These are phyloP conservation scores for Acanthurus leucopareius DNA, from an alignment of 2,797 vertebrate species.

Conservation along the genomic window DNA sequence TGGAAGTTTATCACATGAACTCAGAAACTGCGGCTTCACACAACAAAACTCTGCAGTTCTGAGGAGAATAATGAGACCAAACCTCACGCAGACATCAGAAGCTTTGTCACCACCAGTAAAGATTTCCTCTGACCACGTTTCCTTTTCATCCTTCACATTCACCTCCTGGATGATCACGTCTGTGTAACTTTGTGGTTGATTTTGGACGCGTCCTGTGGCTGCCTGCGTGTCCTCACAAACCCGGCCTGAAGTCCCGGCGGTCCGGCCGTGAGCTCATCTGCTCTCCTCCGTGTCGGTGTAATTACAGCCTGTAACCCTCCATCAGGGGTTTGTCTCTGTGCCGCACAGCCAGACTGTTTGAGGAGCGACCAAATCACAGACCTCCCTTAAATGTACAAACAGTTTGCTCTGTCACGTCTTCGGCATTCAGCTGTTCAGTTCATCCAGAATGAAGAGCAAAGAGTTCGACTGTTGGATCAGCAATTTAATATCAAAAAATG, in stretches of 20 bases:
- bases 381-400: constrained; percentile 14
- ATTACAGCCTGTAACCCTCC: constrained; percentile 62
- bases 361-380: constrained; percentile 55
- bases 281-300: constrained; percentile 39
- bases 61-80: not conserved
- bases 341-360: constrained; percentile 18
- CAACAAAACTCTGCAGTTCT: too few species aligned
- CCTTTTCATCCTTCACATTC: not conserved
- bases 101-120: not conserved
- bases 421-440: not conserved
- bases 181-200: not conserved
- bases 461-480: not conserved
- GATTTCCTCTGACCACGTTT: not conserved
- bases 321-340: constrained; percentile 40
- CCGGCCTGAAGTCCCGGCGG: not conserved
- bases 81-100: not conserved
- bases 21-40: too few species aligned
- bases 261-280: constrained; percentile 39
- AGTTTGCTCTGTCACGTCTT: constrained; percentile 1
- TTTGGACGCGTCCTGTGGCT: not conserved
- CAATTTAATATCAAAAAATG: not conserved
- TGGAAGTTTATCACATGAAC: too few species aligned
- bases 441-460: not conserved
- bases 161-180: not conserved
- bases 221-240: constrained; percentile 14